A percentile compares a stretch with the other conserved stretches of the same genome.
Conservation (phyloP, 2,888 invertebrate species). For the Pristionchus fissidentatus region DNA sequence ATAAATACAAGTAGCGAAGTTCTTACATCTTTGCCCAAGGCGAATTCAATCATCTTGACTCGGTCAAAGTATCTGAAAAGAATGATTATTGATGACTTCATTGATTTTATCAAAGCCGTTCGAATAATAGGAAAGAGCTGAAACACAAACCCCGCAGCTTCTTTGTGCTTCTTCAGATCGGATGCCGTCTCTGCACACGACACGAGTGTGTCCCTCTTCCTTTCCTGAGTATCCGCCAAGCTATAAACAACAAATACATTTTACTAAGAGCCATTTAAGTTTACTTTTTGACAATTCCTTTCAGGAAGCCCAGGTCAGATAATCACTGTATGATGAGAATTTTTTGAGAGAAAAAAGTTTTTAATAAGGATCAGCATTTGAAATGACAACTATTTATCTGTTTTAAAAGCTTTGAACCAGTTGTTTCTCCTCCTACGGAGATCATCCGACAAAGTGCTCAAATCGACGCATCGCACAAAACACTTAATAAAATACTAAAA, state of each 20-base stretch:
- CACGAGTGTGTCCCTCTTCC: background rate
- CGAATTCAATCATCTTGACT: background rate
- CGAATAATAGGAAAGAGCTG: background rate
- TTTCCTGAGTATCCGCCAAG: background rate
- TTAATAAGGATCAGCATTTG: background rate
- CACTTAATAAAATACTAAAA: too few species aligned
- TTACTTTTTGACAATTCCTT: too few species aligned
- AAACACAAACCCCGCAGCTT: background rate
- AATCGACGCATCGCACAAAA: too few species aligned
- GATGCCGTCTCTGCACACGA: constrained; percentile 37
- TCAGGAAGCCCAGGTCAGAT: too few species aligned
- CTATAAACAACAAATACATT: background rate
- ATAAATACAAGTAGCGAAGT: background rate
- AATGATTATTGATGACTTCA: too few species aligned
- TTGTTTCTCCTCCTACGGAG: too few species aligned
- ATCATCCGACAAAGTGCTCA: too few species aligned
- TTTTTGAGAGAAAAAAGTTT: background rate
- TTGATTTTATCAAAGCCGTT: background rate
- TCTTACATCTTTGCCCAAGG: background rate
- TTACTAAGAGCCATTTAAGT: too few species aligned
- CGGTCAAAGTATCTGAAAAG: constrained; percentile 20
- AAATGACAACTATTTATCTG: background rate
- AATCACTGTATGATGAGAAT: background rate
- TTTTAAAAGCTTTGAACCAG: too few species aligned
- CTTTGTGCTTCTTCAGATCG: background rate